These are phyloP conservation scores for Drosophila testacea DNA, from an alignment of 2,888 invertebrate species.

Conservation along the genomic window DNA sequence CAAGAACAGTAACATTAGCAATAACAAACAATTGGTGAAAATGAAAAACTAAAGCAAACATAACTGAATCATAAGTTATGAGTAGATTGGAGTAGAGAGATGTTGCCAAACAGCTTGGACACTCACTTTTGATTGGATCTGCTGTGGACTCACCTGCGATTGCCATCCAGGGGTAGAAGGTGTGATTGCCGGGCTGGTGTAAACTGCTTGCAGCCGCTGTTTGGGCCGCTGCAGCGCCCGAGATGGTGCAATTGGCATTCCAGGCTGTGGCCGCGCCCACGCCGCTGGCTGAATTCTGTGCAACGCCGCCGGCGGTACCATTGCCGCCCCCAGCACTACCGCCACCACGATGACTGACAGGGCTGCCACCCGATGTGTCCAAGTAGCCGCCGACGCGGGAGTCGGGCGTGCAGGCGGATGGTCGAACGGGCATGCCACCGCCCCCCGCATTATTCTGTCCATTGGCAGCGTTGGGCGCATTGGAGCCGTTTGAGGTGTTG, in stretches of 20 bases:
- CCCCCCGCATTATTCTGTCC: constrained; percentile 86
- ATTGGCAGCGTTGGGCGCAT: constrained; percentile 85
- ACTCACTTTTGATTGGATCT: constrained; percentile 79
- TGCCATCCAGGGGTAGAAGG: constrained; percentile 99
- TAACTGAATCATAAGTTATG: constrained; percentile 14
- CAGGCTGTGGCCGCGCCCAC: constrained; percentile 89
- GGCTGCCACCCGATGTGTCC: constrained; percentile 91
- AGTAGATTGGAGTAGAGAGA: constrained; percentile 22
- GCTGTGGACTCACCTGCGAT: constrained; percentile 94
- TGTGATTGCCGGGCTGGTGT: constrained; percentile 95
- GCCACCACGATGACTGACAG: constrained; percentile 90
- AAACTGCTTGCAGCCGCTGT: constrained; percentile 93
- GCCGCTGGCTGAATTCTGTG: constrained; percentile 89
- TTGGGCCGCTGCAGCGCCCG: constrained; percentile 91
- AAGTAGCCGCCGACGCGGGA: constrained; percentile 91
- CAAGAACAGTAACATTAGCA: constrained; percentile 11
- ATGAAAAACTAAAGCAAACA: constrained; percentile 5
- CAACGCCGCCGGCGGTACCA: constrained; percentile 86
- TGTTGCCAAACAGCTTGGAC: constrained; percentile 36
- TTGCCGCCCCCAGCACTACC: constrained; percentile 87
- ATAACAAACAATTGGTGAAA: background rate
- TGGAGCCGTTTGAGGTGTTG: constrained; percentile 76
- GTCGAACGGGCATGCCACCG: constrained; percentile 88
- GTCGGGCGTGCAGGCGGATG: constrained; percentile 95
- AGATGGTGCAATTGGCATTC: constrained; percentile 94